Conservation (phyloP, 2,113 vertebrate species). For the Daboia siamensis region DNA sequence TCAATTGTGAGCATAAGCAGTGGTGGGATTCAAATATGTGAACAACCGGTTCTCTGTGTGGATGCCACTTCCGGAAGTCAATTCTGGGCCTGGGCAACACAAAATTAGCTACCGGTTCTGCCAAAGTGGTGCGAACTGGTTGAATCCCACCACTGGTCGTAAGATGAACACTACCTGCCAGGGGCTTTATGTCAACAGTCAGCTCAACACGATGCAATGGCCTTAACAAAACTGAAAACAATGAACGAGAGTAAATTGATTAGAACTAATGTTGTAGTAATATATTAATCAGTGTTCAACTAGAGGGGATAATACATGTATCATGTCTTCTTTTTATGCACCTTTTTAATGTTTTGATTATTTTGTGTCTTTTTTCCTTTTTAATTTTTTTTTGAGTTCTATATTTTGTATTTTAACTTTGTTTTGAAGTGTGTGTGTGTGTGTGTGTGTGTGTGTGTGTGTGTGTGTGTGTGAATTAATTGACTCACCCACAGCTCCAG, state of each 20-base stretch:
- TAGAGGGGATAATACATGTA: neutral
- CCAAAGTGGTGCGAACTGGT: too few species aligned
- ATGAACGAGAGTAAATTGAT: accelerated
- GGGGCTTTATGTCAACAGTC: neutral
- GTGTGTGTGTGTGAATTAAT: too few species aligned
- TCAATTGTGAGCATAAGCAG: neutral
- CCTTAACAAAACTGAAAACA: neutral
- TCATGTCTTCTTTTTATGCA: neutral
- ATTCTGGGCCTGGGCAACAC: too few species aligned
- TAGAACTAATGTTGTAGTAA: neutral
- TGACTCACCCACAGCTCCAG: constrained; percentile 87
- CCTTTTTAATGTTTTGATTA: neutral
- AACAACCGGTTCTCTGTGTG: too few species aligned
- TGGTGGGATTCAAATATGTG: too few species aligned
- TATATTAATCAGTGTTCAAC: neutral
- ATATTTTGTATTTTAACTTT: neutral
- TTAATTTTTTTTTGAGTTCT: neutral
- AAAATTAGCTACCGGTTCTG: too few species aligned
- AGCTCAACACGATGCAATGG: neutral
- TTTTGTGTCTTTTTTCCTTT: neutral
- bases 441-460: too few species aligned
- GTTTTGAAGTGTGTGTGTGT: neutral
- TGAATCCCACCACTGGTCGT: too few species aligned
- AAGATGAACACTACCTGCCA: too few species aligned
- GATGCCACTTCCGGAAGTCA: too few species aligned